These are phyloP conservation scores for Pyrrhia umbra DNA, from an alignment of 2,888 invertebrate species.

Conservation along the genomic window DNA sequence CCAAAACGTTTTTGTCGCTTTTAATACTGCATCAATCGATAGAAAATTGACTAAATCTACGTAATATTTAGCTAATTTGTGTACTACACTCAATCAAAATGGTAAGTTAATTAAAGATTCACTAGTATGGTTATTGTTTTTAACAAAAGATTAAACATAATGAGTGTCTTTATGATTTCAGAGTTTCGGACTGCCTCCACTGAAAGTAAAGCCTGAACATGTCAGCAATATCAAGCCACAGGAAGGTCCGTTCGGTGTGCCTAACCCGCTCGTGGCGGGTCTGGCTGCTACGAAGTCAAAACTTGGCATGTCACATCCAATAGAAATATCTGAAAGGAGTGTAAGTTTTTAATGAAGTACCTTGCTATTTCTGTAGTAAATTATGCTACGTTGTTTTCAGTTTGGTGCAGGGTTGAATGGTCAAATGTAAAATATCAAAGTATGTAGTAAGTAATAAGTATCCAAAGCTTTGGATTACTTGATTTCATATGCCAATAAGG, in stretches of 20 bases:
- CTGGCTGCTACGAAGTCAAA: constrained; percentile 87
- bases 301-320: constrained; percentile 91
- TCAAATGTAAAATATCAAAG: no score
- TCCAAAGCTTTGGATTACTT: no score
- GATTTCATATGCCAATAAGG: no score
- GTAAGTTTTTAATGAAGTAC: constrained; percentile 88
- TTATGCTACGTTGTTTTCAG: no score
- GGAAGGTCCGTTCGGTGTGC: constrained; percentile 91
- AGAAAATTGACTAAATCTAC: constrained; percentile 8
- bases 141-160: constrained; percentile 19
- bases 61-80: constrained; percentile 4
- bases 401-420: no score
- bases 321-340: constrained; percentile 92
- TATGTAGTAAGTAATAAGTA: no score
- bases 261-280: constrained; percentile 91
- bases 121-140: constrained; percentile 17
- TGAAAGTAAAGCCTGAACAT: constrained; percentile 90
- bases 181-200: constrained; percentile 92
- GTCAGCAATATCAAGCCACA: constrained; percentile 81
- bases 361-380: no score
- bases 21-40: background rate
- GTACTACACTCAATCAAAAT: constrained; percentile 44
- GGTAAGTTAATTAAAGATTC: constrained; percentile 51
- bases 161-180: constrained; percentile 72
- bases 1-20: constrained; percentile 9